Evolutionary conservation across 2,113 vertebrate genomes (phyloP), one percentile per base, ranked within the genome.

Genomic region (Triplophysa siluroides): DNA sequence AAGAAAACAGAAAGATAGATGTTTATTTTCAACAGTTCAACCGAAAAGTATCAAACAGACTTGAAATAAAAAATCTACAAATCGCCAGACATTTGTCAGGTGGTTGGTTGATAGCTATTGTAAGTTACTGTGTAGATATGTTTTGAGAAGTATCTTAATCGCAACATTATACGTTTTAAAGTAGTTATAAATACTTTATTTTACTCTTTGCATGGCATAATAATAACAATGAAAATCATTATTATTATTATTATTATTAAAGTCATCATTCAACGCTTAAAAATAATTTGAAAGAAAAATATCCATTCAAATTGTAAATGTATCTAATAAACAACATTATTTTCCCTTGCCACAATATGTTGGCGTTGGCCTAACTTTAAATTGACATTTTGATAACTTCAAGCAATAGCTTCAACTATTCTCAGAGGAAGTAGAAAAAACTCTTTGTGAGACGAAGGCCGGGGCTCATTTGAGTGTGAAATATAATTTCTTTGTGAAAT

Each of bases 401-500:
- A 23, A 60, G 19, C 29, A 41, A 60, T 23, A 60, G 52, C 38
- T 10, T 47, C n/a, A 61, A 61, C 38, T 52, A 45, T 69, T 24
- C 26, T 69, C 69, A 41, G 68, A 67, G 74, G 52, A 83, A 78
- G 66, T 56, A 58, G 54, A 81, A 68, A 38, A 50, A 0, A 38
- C 33, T 74, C 50, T 63, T 74, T 83, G 24, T 63, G 89, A 91
- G 79, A 90, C 89, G 86, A 90, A 91, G 92, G 87, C 88, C 89
- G 82, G 91, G 92, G 89, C 90, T 95, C 91, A 87, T 95, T 94
- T 94, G 93, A 95, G 93, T 95, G 95, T 94, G 94, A 97, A 98
- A 96, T 98, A 97, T 97, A 87, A 97, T 96, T 97, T 96, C 94
- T 96, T 96, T 95, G 94, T 95, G 94, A 88, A 92, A 95, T 94